Evolutionary conservation across 2,113 vertebrate species (phyloP), one percentile per base, ranked within the genome.

Genomic region (Pseudopipra pipra): DNA sequence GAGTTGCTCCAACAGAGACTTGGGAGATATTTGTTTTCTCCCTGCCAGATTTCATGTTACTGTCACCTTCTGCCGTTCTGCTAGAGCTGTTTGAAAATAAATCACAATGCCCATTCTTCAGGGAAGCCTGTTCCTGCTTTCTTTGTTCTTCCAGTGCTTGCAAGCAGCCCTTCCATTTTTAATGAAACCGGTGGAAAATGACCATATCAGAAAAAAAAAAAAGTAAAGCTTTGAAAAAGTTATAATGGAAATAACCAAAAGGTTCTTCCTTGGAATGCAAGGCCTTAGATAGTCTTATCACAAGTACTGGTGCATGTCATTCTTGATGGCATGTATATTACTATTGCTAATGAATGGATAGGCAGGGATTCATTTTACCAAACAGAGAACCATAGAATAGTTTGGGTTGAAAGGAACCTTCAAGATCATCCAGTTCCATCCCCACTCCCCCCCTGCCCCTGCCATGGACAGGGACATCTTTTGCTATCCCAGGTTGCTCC

Each of bases 1-100:
- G 79, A 39, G 10, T 35, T 92, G 51, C 27, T 55, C 24, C 20
- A 71, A 30, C 19, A 73, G 63, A 70, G n/a, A 47, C 16, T 58
- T 86, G 33, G 46, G 65, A 82, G 73, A 39, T 47, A 41, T 3
- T 86, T 93, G 59, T 66, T 95, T 95, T 39, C 63, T 75, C 31
- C 47, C 20, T 67, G 52, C 8, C n/a, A 47, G 68, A 81, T 92
- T 80, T 91, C 22, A 44, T 17, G 37, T 80, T 94, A 11, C 51
- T 86, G 63, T 56, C 72, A 81, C 87, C 52, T 90, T 71, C 75
- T 93, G 85, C 65, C 52, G 52, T 0, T 4, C 67, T 85, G 78
- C 62, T 67, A 31, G 63, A 87, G 72, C 55, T 88, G 59, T 21
- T 83, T 5, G 77, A 71, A 94, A 88, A 74, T 62, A 94, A 93